phyloP scores from a whole-genome alignment of 2,113 vertebrate genomes.

The Microtus ochrogaster region DNA sequence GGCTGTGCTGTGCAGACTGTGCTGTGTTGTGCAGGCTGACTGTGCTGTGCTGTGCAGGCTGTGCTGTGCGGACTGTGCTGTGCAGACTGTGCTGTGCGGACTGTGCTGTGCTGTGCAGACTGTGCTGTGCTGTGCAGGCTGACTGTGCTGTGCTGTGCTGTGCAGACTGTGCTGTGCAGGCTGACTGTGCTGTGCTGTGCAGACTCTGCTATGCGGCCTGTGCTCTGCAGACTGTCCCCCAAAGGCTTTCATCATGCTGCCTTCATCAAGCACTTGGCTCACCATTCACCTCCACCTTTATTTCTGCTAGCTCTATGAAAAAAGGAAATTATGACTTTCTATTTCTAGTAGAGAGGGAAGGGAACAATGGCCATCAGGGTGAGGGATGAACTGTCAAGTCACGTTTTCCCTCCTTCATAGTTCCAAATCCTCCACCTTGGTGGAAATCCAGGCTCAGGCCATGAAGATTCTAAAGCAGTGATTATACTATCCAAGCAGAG shows the following conservation, averaged over 20 bases:
- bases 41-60: not conserved
- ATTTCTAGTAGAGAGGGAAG: not conserved
- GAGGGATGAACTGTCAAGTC: not conserved
- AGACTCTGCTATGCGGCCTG: not conserved
- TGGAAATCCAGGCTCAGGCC: not conserved
- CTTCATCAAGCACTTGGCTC: not conserved
- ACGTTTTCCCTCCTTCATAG: not conserved
- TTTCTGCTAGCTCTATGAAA: not conserved
- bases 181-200: too few species aligned
- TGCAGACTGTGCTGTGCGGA: fast-evolving
- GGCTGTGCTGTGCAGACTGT: too few species aligned
- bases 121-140: too few species aligned
- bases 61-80: too few species aligned
- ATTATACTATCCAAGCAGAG: not conserved
- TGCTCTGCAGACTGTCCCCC: not conserved
- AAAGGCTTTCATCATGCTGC: too few species aligned
- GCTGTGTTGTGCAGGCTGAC: not conserved
- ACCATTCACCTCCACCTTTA: not conserved
- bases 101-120: too few species aligned
- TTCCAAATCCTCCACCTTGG: not conserved
- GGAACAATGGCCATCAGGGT: not conserved
- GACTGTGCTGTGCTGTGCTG: too few species aligned
- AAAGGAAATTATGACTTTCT: not conserved
- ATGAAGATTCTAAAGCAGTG: not conserved
- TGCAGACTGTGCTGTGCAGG: too few species aligned